Evolutionary conservation across 2,888 invertebrate species (phyloP), one percentile per base, ranked within the genome.

Genomic region (Drosophila tanythrix): DNA sequence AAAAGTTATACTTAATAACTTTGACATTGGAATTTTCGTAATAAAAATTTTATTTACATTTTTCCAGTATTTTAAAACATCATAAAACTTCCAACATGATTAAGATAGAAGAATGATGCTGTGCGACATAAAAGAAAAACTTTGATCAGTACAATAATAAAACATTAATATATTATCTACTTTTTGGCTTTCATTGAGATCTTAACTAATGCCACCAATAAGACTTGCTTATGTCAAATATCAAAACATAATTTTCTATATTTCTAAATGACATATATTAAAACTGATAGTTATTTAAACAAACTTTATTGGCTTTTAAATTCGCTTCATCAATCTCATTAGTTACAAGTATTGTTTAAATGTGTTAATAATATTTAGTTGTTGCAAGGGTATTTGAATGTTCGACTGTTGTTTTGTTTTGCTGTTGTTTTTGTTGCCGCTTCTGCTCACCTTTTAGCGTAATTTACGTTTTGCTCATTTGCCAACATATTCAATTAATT

Each of bases 401-500:
- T 57, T 43, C 3, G 31, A 3, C 40, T 25, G 8, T 46, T 46
- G 25, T 25, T 8, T 25, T 46, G 13, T 25, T 21, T 25, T 55
- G 18, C 6, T 27, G n/a, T 18, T 36, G 27, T 4, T 56, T 25
- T 21, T 36, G 35, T 13, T 40, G 40, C 35, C 70, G 62, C 55
- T 71, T 18, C 59, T 69, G 69, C 85, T 85, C 74, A 86, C 85
- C 90, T 86, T 88, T 85, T 89, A 83, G 73, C 67, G 81, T 79
- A 72, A 75, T 79, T 88, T 82, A 80, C 73, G 85, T 71, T 78
- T 82, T 70, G 65, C 81, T 82, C 85, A 88, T 85, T 85, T 88
- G 88, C 83, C 85, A 88, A 81, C 90, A 86, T 89, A 81, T 86
- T 86, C 81, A 89, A 88, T 88, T 89, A 88, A 81, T 82, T 88